A percentile compares a stretch with the other conserved stretches of the same genome.
phyloP scores from a whole-genome alignment of 1,140 invertebrate genomes.

The Apis dorsata region DNA sequence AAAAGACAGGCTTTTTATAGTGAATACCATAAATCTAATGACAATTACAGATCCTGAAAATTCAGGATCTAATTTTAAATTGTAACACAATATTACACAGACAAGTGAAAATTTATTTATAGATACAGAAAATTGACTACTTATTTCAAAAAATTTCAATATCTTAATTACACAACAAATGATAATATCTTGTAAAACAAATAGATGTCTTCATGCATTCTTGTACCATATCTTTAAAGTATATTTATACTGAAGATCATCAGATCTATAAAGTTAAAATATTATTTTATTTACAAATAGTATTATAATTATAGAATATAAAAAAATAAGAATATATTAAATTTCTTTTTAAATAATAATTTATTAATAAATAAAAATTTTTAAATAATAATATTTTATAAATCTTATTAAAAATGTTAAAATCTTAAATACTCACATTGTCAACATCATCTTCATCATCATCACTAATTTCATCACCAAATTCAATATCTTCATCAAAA shows the following conservation, averaged over 20 bases:
- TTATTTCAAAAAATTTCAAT: slow-evolving; percentile 47
- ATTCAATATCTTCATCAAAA: slow-evolving; percentile 96
- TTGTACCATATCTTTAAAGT: slow-evolving; percentile 54
- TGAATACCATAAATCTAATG: slow-evolving; percentile 33
- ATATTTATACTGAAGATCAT: slow-evolving; percentile 64
- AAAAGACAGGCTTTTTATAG: slow-evolving; percentile 23
- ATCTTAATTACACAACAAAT: slow-evolving; percentile 33
- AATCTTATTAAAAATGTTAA: neutral
- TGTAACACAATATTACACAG: slow-evolving; percentile 60
- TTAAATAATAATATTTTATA: neutral
- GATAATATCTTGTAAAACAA: slow-evolving; percentile 54
- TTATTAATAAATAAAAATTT: too few relatives aligned
- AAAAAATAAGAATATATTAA: neutral
- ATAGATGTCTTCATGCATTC: slow-evolving; percentile 48
- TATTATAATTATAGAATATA: neutral
- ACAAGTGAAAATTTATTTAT: slow-evolving; percentile 72
- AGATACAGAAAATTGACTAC: slow-evolving; percentile 66
- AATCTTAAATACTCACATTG: slow-evolving; percentile 77
- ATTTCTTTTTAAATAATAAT: neutral
- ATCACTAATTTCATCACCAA: slow-evolving; percentile 94
- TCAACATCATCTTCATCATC: slow-evolving; percentile 93
- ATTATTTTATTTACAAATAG: slow-evolving; percentile 12
- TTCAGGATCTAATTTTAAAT: slow-evolving; percentile 35
- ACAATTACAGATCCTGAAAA: slow-evolving; percentile 46
- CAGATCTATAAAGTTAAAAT: slow-evolving; percentile 71